These are phyloP conservation scores for Procavia capensis DNA, from an alignment of 2,113 vertebrate genomes.

Conservation along the genomic window DNA sequence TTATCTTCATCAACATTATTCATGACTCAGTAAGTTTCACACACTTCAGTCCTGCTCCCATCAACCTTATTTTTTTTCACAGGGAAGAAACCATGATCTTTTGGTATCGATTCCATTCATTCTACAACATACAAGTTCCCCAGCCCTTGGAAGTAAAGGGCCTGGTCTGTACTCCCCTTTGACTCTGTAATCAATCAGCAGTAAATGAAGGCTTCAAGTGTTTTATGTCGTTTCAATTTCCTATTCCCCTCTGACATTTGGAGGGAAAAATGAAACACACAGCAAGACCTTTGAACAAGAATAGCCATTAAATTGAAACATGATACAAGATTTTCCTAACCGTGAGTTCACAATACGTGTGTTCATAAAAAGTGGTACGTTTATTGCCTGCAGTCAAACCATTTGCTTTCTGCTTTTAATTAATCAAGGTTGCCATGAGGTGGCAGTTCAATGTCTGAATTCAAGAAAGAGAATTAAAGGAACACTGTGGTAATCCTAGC, in stretches of 20 bases:
- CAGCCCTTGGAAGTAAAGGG: conserved; percentile 29
- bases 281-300: conserved; percentile 64
- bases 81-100: not conserved
- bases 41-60: not conserved
- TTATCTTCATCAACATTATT: not conserved
- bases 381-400: conserved; percentile 13
- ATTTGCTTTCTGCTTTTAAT: conserved; percentile 52
- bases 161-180: conserved; percentile 37
- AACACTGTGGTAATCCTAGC: not conserved
- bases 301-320: conserved; percentile 68
- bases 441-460: not conserved
- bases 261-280: conserved; percentile 31
- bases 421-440: not conserved
- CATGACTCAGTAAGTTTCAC: not conserved
- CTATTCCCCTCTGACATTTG: conserved; percentile 70
- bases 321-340: conserved; percentile 51
- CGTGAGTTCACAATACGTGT: conserved; percentile 26
- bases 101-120: not conserved
- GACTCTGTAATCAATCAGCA: conserved; percentile 72
- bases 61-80: not conserved
- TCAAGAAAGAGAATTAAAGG: conserved; percentile 57
- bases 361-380: not conserved
- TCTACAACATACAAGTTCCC: conserved; percentile 3
- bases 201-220: conserved; percentile 52
- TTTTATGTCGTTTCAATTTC: conserved; percentile 61